Conservation (phyloP, 2,888 invertebrate genomes). For the Hydriomena furcata region DNA sequence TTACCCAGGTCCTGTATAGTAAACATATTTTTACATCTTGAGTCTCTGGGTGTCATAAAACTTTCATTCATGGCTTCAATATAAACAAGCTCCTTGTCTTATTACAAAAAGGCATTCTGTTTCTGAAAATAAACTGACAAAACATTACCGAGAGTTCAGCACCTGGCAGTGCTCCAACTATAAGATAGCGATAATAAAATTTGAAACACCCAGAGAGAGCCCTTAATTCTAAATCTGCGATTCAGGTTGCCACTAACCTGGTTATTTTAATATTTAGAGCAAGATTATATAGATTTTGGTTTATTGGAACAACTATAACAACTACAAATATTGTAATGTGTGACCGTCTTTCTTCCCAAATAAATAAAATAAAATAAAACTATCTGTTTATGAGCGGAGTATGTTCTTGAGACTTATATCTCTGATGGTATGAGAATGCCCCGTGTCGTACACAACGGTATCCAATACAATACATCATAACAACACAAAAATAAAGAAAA, state of each 20-base stretch:
- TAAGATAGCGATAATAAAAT: conserved; percentile 48
- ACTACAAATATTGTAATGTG: too few species aligned
- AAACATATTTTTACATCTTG: conserved; percentile 15
- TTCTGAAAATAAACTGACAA: conserved; percentile 28
- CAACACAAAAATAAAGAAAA: conserved; percentile 32
- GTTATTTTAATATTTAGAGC: conserved; percentile 47
- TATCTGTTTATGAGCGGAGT: conserved; percentile 24
- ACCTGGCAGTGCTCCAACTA: conserved; percentile 52
- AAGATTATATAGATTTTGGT: conserved; percentile 28
- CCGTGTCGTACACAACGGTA: conserved; percentile 48
- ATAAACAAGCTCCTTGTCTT: conserved; percentile 18
- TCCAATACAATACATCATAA: conserved; percentile 65
- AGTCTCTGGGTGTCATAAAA: conserved; percentile 8
- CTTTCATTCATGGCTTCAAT: conserved; percentile 36
- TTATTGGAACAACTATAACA: conserved; percentile 21
- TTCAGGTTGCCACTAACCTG: conserved; percentile 57
- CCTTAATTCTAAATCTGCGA: conserved; percentile 57
- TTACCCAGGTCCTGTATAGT: conserved; percentile 10
- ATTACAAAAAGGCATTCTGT: conserved; percentile 27
- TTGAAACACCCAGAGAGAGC: conserved; percentile 53
- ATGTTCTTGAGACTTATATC: conserved; percentile 23
- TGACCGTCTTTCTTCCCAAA: too few species aligned
- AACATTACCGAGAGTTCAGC: conserved; percentile 36
- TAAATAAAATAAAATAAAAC: too few species aligned
- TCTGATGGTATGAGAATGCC: conserved; percentile 23